Evolutionary conservation across 2,113 vertebrate genomes (phyloP).

Genomic region (Phylloscopus trochiloides): DNA sequence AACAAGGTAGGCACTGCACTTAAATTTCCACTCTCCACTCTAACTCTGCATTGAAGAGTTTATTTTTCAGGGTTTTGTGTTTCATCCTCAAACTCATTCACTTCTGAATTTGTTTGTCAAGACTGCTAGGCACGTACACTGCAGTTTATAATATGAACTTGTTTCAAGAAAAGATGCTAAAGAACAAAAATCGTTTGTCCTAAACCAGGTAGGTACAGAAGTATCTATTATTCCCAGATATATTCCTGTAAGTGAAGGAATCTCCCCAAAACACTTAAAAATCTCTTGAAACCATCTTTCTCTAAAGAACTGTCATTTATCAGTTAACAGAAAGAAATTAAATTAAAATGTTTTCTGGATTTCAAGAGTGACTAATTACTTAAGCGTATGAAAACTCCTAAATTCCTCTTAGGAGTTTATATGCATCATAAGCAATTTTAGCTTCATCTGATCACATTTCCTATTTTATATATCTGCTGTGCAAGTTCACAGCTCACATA

Average conservation of each 20-base stretch:
- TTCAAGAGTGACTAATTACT: not conserved
- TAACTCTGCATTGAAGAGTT: not conserved
- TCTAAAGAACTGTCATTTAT: not conserved
- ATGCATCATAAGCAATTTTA: not conserved
- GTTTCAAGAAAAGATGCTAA: not conserved
- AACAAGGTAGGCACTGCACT: not conserved
- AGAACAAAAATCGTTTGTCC: not conserved
- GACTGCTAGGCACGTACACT: not conserved
- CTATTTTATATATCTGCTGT: not conserved
- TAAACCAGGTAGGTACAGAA: not conserved
- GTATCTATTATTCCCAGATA: not conserved
- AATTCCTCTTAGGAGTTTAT: not conserved
- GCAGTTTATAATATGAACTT: not conserved
- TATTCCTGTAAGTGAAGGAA: fast-evolving
- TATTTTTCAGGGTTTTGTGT: not conserved
- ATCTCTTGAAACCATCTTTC: not conserved
- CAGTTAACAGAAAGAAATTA: not conserved
- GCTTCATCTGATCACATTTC: not conserved
- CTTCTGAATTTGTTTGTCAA: not conserved
- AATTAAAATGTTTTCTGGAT: not conserved
- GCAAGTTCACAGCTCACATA: not conserved
- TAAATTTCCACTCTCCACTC: not conserved
- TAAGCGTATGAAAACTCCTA: not conserved
- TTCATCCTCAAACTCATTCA: not conserved
- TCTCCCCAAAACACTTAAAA: not conserved